Conservation (phyloP, 2,888 invertebrate genomes). For the Protodeltote pygarga region DNA sequence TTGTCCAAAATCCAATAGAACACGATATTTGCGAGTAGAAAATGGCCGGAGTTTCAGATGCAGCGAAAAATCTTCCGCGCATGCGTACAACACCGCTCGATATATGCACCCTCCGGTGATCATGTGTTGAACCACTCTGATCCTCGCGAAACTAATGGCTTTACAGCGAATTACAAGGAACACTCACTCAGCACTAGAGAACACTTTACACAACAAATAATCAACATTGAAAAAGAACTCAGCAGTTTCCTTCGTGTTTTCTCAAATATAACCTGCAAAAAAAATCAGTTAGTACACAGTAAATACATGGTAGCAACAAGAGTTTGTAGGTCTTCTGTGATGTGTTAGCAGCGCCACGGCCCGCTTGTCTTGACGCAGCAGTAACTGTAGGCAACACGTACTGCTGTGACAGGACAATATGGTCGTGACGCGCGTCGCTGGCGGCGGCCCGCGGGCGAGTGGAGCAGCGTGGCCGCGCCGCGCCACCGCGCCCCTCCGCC, state of each 20-base stretch:
- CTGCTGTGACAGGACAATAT: constrained; percentile 99
- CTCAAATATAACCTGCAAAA: constrained; percentile 43
- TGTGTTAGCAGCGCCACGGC: constrained; percentile 66
- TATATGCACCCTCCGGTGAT: constrained; percentile 78
- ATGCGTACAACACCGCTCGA: constrained; percentile 81
- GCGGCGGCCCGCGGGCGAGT: constrained; percentile 85
- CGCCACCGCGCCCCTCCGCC: constrained; percentile 78
- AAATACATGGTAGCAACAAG: constrained; percentile 17
- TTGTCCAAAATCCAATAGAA: constrained; percentile 39
- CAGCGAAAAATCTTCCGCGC: constrained; percentile 79
- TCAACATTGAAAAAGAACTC: constrained; percentile 6
- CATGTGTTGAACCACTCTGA: constrained; percentile 60
- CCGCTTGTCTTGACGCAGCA: constrained; percentile 96
- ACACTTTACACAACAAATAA: constrained; percentile 32
- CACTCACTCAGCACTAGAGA: constrained; percentile 41
- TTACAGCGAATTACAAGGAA: constrained; percentile 4
- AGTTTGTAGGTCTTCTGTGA: constrained; percentile 25
- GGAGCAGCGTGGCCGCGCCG: constrained; percentile 79
- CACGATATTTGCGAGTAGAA: constrained; percentile 69
- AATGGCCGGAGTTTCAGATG: constrained; percentile 74
- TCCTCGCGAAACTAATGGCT: constrained; percentile 6
- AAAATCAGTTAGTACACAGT: constrained; percentile 37
- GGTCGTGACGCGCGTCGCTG: constrained; percentile 87
- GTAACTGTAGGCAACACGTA: constrained; percentile 90
- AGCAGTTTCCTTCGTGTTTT: constrained; percentile 23